Base-by-base conservation (phyloP, 2,113 vertebrate genomes). In the Xiphorhynchus elegans region DNA sequence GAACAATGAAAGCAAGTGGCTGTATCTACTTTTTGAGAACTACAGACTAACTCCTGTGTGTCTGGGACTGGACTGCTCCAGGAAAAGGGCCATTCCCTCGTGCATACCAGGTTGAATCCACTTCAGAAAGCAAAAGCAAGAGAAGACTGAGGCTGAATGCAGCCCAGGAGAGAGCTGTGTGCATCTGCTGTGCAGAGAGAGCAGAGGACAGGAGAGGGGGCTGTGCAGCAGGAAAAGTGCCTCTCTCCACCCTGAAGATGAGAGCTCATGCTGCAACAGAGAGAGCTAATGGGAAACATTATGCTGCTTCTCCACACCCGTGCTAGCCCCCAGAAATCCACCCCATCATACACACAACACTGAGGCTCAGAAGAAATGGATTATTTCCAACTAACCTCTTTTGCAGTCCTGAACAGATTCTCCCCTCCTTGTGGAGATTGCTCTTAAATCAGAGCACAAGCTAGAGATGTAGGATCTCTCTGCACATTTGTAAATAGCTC, bases 151-250 rank as follows among this genome's bases (percentile, higher is more conserved):
- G 33, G 44, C 6, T 90, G 72, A 70, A 73, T 12, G n/a, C 31
- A 80, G 68, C 23, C 40, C 55, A 62, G 40, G 42, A 66, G 53
- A 19, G 37, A 58, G 44, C 74, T 17, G 56, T 2, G 11, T 23
- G 37, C 10, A 26, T 90, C 66, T 83, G 70, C 75, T 73, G 59
- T 74, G 67, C 2, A 68, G 39, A 53, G 13, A 20, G 53, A 90
- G 25, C 7, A 15, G 14, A 93, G 53, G 70, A 93, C 91, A 86
- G 90, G 63, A 96, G 95, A 93, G 90, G 90, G 88, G 55, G 72
- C 92, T 92, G 67, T 96, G 37, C 67, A 74, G 74, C 66, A 85
- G 70, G 42, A 62, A 75, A 91, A 88, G 67, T 6, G 78, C 40
- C 14, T 88, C 64, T 62, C 63, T 49, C 52, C 66, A 42, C 20